Percentiles rank a stretch among this genome's conserved stretches.
phyloP scores from a whole-genome alignment of 1,140 invertebrate genomes.

The Archivesica marissinica region DNA sequence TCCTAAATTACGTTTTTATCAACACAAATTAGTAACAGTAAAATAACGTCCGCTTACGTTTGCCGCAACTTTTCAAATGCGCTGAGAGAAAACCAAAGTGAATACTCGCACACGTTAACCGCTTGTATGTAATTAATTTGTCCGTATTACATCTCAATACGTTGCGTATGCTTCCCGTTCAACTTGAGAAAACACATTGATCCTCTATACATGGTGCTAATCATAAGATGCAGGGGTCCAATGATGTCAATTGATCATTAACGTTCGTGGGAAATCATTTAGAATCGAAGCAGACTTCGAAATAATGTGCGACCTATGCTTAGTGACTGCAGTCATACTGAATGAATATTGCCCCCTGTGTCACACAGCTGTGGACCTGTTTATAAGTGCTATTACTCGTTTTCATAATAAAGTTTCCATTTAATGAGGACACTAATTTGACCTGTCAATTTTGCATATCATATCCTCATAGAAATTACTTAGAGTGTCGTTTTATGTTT shows the following conservation, averaged over 20 bases:
- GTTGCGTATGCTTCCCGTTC: conserved; percentile 8
- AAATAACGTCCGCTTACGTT: neutral
- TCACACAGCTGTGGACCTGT: neutral
- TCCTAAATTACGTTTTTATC: too few relatives aligned
- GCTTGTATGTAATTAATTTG: conserved; percentile 15
- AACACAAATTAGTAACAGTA: neutral
- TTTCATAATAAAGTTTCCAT: too few relatives aligned
- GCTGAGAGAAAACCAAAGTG: neutral
- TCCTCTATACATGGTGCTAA: neutral
- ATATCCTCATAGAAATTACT: too few relatives aligned
- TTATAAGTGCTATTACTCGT: neutral
- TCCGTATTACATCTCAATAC: conserved; percentile 2
- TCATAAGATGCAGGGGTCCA: neutral
- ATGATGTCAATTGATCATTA: neutral
- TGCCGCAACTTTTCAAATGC: neutral
- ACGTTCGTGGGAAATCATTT: conserved; percentile 10
- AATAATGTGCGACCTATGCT: neutral
- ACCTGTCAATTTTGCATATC: neutral
- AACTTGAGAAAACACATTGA: conserved; percentile 31
- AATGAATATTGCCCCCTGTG: neutral
- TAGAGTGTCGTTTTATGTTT: too few relatives aligned
- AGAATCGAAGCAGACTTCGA: neutral
- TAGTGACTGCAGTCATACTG: neutral
- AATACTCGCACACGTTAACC: neutral
- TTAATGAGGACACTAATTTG: neutral